Conservation (phyloP, 2,888 invertebrate genomes). For the Mesorhabditis spiculigera region DNA sequence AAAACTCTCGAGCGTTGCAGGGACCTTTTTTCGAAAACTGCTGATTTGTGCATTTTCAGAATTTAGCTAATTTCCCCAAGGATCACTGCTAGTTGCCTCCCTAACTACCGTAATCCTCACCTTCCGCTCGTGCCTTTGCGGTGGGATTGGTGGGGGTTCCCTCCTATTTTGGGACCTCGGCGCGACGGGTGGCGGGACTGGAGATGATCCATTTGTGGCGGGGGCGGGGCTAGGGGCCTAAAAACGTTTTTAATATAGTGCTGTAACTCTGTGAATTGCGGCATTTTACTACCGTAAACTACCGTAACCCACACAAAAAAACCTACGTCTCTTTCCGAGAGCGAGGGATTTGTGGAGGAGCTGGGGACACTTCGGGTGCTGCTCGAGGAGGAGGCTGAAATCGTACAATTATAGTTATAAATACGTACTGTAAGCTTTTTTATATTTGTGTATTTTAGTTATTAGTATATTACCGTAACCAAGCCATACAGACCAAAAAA, state of each 20-base stretch:
- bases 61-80: neutral
- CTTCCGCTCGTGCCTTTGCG: slow-evolving; percentile 17
- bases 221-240: too few species aligned
- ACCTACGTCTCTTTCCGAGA: slow-evolving; percentile 5
- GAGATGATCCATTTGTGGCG: neutral
- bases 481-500: neutral
- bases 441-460: too few species aligned
- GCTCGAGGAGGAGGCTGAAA: slow-evolving; percentile 4
- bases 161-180: slow-evolving; percentile 10
- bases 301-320: neutral
- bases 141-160: slow-evolving; percentile 23
- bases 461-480: neutral
- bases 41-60: neutral
- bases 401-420: too few species aligned
- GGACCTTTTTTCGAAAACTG: too few species aligned
- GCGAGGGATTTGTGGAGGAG: slow-evolving; percentile 13
- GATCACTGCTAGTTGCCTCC: too few species aligned
- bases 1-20: too few species aligned
- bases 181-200: slow-evolving; percentile 18
- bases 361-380: neutral
- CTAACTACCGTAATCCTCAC: too few species aligned
- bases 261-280: too few species aligned
- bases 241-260: too few species aligned
- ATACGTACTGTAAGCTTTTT: too few species aligned
- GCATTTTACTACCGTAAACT: too few species aligned